Conservation (phyloP, 1,140 invertebrate genomes). For the Cataglyphis hispanica region DNA sequence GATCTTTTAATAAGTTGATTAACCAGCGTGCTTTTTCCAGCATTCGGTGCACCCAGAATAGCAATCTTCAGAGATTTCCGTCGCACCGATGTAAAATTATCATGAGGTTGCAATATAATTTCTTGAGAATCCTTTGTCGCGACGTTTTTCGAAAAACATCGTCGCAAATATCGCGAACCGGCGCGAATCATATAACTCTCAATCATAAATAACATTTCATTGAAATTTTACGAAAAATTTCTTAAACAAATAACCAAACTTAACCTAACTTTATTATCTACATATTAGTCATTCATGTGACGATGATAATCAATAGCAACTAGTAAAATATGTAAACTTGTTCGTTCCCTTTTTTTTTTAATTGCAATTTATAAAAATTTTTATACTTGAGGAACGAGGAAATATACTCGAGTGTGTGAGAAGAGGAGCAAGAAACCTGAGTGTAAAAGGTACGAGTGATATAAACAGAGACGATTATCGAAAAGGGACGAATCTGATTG, state of each 20-base stretch:
- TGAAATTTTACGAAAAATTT: not conserved
- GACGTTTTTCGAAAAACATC: not conserved
- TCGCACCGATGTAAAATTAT: constrained; percentile 10
- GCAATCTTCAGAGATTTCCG: constrained; percentile 91
- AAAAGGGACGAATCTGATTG: no score
- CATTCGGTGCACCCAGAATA: constrained; percentile 96
- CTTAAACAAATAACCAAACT: not conserved
- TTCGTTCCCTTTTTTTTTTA: no score
- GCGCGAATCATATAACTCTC: constrained; percentile 1
- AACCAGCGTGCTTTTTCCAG: constrained; percentile 97
- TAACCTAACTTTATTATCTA: no score
- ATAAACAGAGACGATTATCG: not conserved
- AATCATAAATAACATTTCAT: constrained; percentile 49
- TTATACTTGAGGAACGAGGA: no score
- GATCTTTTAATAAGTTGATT: constrained; percentile 94
- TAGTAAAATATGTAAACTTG: no score
- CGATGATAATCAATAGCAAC: no score
- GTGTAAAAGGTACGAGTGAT: not conserved
- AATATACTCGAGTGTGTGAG: no score
- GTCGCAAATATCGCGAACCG: constrained; percentile 10
- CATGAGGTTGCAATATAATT: not conserved
- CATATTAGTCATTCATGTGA: no score
- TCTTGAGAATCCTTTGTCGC: not conserved
- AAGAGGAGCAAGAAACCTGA: not conserved
- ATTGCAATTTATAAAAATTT: no score